Evolutionary conservation across 2,888 invertebrate genomes (phyloP), one percentile per base, ranked within the genome.

Genomic region (Oegoconia quadripuncta): DNA sequence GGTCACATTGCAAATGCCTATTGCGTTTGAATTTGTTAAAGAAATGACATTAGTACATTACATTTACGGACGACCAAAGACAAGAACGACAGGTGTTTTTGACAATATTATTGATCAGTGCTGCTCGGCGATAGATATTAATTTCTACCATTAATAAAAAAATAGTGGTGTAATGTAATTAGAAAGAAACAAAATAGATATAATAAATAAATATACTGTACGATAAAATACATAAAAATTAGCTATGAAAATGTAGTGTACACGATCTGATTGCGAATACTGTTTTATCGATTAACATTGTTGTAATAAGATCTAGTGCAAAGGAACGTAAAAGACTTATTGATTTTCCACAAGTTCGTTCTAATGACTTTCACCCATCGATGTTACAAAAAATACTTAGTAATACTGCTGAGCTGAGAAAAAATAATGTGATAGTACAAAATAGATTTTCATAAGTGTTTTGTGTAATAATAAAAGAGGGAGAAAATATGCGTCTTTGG

Each of bases 21-120:
- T 71, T 84, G 74, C 80, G 81, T 76, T 77, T 77, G 71, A 70
- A 65, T 61, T 70, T 70, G 71, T 71, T 67, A 60, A 67, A 60
- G 61, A 59, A 60, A 55, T 59, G 61, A 60, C 51, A 52, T 33
- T 29, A 3, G 13, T n/a, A 16, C 8, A 16, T 15, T n/a, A n/a
- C n/a, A n/a, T n/a, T n/a, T n/a, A n/a, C n/a, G n/a, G n/a, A n/a
- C n/a, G 22, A 53, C 55, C 57, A 44, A 43, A 36, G 41, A 41
- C n/a, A n/a, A n/a, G n/a, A n/a, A n/a, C 49, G 51, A 54, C 48
- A 52, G 39, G 2, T 34, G 18, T 3, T 8, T 22, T 31, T 34
- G 41, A 38, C 41, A 38, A 18, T 8, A 38, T 16, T 6, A 9
- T 22, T 7, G 3, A 9, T 23, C n/a, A 18, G 31, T 23, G 37